phyloP scores from a whole-genome alignment of 2,113 vertebrate species.

The Melanerpes formicivorus region DNA sequence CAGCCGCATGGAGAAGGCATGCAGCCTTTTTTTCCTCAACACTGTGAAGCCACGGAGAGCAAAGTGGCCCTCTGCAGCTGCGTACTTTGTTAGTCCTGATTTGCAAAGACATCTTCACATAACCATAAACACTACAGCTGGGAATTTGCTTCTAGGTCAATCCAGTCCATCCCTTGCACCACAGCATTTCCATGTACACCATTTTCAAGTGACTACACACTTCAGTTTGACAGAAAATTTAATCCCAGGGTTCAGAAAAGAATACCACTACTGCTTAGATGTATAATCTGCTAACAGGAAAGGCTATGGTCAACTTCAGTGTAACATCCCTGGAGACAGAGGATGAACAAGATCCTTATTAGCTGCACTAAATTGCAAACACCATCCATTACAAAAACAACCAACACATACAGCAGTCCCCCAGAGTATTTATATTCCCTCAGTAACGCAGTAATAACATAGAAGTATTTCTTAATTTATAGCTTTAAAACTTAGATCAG shows the following conservation, averaged over 20 bases:
- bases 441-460: slow-evolving; percentile 33
- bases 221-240: not conserved
- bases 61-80: slow-evolving; percentile 13
- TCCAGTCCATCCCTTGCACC: slow-evolving; percentile 12
- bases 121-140: slow-evolving; percentile 54
- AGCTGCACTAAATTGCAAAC: slow-evolving; percentile 5
- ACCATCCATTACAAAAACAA: not conserved
- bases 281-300: slow-evolving; percentile 45
- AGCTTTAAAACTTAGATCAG: slow-evolving; percentile 50
- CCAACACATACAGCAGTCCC: not conserved
- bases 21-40: not conserved
- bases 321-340: not conserved
- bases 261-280: slow-evolving; percentile 33
- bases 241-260: slow-evolving; percentile 34
- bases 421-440: slow-evolving; percentile 31
- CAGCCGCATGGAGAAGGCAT: slow-evolving; percentile 4
- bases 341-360: slow-evolving; percentile 32
- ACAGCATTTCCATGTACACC: not conserved
- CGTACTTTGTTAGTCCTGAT: slow-evolving; percentile 48
- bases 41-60: not conserved
- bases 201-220: not conserved
- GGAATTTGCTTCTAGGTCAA: slow-evolving; percentile 61
- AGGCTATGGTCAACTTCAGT: not conserved
- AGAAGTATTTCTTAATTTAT: slow-evolving; percentile 34
- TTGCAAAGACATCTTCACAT: slow-evolving; percentile 54